Base-by-base conservation (phyloP, 2,113 vertebrate genomes). In the Syngnathus typhle region DNA sequence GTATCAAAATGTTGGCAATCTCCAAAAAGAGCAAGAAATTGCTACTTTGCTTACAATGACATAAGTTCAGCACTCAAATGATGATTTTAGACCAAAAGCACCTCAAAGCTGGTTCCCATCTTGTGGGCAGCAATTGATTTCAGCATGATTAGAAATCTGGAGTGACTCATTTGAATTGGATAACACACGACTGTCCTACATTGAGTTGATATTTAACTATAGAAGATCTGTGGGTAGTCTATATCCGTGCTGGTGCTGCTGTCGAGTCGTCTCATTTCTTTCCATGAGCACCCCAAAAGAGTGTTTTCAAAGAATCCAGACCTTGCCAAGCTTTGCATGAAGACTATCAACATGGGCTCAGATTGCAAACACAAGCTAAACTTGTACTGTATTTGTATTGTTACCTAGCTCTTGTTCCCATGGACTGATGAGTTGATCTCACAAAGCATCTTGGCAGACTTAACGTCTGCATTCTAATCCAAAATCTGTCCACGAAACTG, bases 1-100 rank as follows among this genome's bases (percentile, higher is more conserved):
- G 96, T 99, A 99, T 98, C 91, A 75, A 75, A 82, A 70, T 47
- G 77, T 76, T 64, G 62, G 65, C 82, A 84, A 82, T 80, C 71
- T 82, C 60, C 69, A 70, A 49, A n/a, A 36, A 52, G 19, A 23
- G 38, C 19, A 43, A 61, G 19, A 39, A 11, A 38, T 39, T 39
- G 37, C 58, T 39, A 10, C 38, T 41, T 6, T 56, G 52, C 21
- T 55, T 55, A 23, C 8, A 32, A 32, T 32, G 2, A 32, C 27
- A 32, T 32, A 55, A 55, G 4, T 12, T 15, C 13, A 16, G 11
- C 44, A 46, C 44, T 46, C 4, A 49, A 51, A 51, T 51, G 11
- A 51, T n/a, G 16, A 9, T 19, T 18, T 51, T 19, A 19, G 15
- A 43, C 41, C 41, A 43, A 43, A 32, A 11, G 41, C 41, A 43